Percentiles rank a stretch among this genome's conserved stretches.
These are phyloP conservation scores for Spicauda simplicius DNA, from an alignment of 2,888 invertebrate genomes.

Conservation along the genomic window DNA sequence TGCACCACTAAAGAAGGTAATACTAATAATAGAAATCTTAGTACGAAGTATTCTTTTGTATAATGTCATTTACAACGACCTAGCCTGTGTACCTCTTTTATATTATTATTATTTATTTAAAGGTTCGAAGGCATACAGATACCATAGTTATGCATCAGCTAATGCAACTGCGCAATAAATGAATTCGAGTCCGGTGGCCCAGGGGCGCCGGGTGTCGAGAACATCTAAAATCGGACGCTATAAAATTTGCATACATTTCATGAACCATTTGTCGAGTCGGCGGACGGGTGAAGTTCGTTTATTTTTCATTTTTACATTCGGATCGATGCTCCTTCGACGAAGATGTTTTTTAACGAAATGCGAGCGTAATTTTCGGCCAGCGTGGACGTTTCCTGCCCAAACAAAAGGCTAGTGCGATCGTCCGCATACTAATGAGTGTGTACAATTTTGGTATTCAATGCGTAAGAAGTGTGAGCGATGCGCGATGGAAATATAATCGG, in stretches of 20 bases:
- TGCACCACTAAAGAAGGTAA: too few relatives aligned
- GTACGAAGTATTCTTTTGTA: too few relatives aligned
- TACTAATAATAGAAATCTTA: too few relatives aligned
- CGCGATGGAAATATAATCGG: conserved; percentile 73
- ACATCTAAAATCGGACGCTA: conserved; percentile 78
- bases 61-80: too few relatives aligned
- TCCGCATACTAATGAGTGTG: conserved; percentile 74
- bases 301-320: conserved; percentile 61
- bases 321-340: conserved; percentile 56
- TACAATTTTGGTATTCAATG: conserved; percentile 66
- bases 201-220: conserved; percentile 59
- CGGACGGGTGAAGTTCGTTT: conserved; percentile 59
- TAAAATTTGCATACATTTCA: conserved; percentile 82
- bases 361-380: conserved; percentile 72
- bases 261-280: conserved; percentile 71
- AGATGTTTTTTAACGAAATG: conserved; percentile 65
- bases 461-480: conserved; percentile 61
- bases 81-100: neutral
- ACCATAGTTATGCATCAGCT: conserved; percentile 31
- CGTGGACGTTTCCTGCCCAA: conserved; percentile 79
- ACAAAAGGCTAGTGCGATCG: conserved; percentile 72
- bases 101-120: conserved; percentile 8
- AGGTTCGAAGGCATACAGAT: conserved; percentile 34
- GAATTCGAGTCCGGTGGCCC: conserved; percentile 57
- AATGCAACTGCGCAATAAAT: conserved; percentile 67